Base-by-base conservation (phyloP, 2,797 vertebrate species). In the Varecia variegata region DNA sequence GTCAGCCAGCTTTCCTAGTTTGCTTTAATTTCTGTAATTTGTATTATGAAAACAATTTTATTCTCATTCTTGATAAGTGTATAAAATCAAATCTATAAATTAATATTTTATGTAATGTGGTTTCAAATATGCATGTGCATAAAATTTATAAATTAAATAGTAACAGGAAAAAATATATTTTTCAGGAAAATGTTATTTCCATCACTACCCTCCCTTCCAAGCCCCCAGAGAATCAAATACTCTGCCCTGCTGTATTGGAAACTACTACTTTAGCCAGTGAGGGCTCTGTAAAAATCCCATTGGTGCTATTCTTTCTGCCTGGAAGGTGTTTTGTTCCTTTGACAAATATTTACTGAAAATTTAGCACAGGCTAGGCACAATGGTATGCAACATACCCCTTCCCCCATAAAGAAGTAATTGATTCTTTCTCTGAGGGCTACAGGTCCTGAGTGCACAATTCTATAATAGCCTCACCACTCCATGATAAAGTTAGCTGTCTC, bases 1-100 rank as follows among this genome's bases (percentile, higher is more conserved):
- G 40, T 45, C 80, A 82, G 27, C 50, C 14, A 43, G 12, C 27
- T 93, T 88, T 88, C 65, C 35, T 89, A 43, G 50, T 67, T 86
- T 58, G n/a, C 35, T 80, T 94, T 81, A 95, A 62, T 96, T 74
- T 95, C 52, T 94, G 6, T 88, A 52, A 87, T 85, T 89, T 88
- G 12, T 86, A 93, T 92, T 81, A 89, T 77, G 50, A 91, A 95
- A 95, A 79, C 40, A 92, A 70, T 60, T 82, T 70, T 50, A 83
- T 54, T 95, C 38, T 82, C 67, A 38, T 87, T 83, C 35, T 90
- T 74, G 45, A 74, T 65, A 91, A 82, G 86, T 76, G 23, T 52
- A 83, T 86, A 93, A 90, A 92, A 76, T 50, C 67, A 40, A 93
- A 65, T 18, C 50, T 83, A 9, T 50, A 79, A 88, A 88, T 93